Conservation (phyloP, 2,113 vertebrate genomes). For the Ranitomeya variabilis region DNA sequence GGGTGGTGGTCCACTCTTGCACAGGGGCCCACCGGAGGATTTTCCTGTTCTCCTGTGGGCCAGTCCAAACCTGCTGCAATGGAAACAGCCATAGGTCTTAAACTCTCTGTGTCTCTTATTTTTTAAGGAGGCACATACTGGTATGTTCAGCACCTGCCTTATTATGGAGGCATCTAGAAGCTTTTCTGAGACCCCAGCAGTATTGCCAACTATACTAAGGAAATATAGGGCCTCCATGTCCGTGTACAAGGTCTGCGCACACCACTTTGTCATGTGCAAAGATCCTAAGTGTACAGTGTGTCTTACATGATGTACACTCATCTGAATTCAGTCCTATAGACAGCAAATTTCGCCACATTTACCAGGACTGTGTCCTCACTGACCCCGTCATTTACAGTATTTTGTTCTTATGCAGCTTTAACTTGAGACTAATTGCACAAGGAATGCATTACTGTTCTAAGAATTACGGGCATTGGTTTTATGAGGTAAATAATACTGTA, state of each 20-base stretch:
- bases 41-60: no score
- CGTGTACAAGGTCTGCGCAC: neutral
- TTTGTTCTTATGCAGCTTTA: slow-evolving; percentile 34
- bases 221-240: neutral
- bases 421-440: slow-evolving; percentile 6
- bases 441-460: slow-evolving; percentile 21
- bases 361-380: slow-evolving; percentile 5
- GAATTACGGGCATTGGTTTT: slow-evolving; percentile 39
- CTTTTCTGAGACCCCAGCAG: no score
- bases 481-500: neutral
- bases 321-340: neutral
- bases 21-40: no score
- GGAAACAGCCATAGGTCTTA: no score
- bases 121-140: no score
- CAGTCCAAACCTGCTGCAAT: no score
- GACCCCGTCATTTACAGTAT: slow-evolving; percentile 15
- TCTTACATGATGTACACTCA: neutral
- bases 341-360: neutral
- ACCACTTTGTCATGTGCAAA: neutral
- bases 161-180: no score
- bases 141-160: no score
- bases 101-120: no score
- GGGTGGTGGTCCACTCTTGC: no score
- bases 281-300: neutral
- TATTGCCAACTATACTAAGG: neutral